Evolutionary conservation across 2,888 invertebrate genomes (phyloP).

Genomic region (Hofmannophila pseudospretella): DNA sequence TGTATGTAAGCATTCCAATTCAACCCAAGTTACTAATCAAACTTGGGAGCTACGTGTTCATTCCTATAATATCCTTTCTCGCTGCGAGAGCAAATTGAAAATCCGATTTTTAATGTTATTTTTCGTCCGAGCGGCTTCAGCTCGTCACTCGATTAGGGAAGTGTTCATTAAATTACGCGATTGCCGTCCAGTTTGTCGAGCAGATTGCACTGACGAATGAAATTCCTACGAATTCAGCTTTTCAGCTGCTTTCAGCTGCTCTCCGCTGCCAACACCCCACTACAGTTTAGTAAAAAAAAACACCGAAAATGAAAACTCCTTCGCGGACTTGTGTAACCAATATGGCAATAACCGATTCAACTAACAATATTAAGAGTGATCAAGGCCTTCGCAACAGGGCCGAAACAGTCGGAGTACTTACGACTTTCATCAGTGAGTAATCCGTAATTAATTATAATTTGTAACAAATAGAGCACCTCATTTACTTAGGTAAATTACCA

Average conservation of each 20-base stretch:
- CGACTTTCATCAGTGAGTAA: too few relatives aligned
- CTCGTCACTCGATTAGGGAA: slow-evolving; percentile 64
- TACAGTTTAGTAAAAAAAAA: slow-evolving; percentile 39
- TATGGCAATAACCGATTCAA: neutral
- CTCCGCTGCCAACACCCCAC: slow-evolving; percentile 15
- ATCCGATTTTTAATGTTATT: slow-evolving; percentile 42
- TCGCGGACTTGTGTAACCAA: neutral
- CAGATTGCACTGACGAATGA: slow-evolving; percentile 52
- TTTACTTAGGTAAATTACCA: too few relatives aligned
- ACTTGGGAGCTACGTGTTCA: too few relatives aligned
- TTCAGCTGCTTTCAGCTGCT: slow-evolving; percentile 15
- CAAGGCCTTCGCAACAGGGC: too few relatives aligned
- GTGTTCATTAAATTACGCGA: slow-evolving; percentile 70
- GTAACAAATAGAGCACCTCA: too few relatives aligned
- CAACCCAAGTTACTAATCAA: too few relatives aligned
- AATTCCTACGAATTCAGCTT: slow-evolving; percentile 43
- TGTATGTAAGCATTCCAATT: too few relatives aligned
- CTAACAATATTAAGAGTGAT: too few relatives aligned
- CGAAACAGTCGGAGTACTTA: too few relatives aligned
- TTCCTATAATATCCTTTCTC: neutral
- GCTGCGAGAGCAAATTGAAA: slow-evolving; percentile 18
- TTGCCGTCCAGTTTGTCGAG: slow-evolving; percentile 56
- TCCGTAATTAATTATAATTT: too few relatives aligned
- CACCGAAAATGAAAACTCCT: slow-evolving; percentile 21
- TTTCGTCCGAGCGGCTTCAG: slow-evolving; percentile 41